These are phyloP conservation scores for Australoheros facetus DNA, from an alignment of 2,797 vertebrate species.

Conservation along the genomic window DNA sequence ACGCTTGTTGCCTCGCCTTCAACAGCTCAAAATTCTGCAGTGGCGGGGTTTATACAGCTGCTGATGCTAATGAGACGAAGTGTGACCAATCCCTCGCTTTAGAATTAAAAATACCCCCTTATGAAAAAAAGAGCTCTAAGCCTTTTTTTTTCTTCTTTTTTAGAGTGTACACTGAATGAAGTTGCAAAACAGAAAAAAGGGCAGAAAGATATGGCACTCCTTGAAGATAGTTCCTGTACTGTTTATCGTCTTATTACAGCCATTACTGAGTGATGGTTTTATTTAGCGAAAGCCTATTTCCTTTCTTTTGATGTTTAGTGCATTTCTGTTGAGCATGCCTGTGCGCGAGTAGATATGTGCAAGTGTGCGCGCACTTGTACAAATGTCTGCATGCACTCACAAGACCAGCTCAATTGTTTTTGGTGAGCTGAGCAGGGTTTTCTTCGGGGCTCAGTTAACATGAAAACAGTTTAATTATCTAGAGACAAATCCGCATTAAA, in stretches of 20 bases:
- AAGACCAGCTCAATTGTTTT: conserved; percentile 22
- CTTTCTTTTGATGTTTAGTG: conserved; percentile 50
- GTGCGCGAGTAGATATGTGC: background rate
- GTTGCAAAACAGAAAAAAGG: conserved; percentile 50
- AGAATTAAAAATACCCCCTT: conserved; percentile 79
- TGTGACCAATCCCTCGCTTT: conserved; percentile 80
- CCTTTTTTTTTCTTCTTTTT: conserved; percentile 20
- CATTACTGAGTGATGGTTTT: conserved; percentile 44
- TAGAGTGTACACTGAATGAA: conserved; percentile 52
- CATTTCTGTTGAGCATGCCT: conserved; percentile 30
- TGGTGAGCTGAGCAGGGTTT: conserved; percentile 24
- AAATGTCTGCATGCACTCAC: background rate
- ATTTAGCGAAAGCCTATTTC: conserved; percentile 39
- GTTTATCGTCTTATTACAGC: conserved; percentile 65
- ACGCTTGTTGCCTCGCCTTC: conserved; percentile 77
- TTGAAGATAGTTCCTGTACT: conserved; percentile 61
- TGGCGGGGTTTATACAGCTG: conserved; percentile 86
- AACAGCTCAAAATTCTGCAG: conserved; percentile 78
- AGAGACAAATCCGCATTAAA: conserved; percentile 18
- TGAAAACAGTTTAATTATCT: conserved; percentile 43
- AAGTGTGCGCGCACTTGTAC: background rate
- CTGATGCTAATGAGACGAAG: conserved; percentile 89
- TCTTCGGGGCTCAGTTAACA: conserved; percentile 28
- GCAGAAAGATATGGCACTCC: conserved; percentile 43
- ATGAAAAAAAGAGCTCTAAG: conserved; percentile 48